Evolutionary conservation across 2,888 invertebrate species (phyloP).

Genomic region (Chrysomela aeneicollis): DNA sequence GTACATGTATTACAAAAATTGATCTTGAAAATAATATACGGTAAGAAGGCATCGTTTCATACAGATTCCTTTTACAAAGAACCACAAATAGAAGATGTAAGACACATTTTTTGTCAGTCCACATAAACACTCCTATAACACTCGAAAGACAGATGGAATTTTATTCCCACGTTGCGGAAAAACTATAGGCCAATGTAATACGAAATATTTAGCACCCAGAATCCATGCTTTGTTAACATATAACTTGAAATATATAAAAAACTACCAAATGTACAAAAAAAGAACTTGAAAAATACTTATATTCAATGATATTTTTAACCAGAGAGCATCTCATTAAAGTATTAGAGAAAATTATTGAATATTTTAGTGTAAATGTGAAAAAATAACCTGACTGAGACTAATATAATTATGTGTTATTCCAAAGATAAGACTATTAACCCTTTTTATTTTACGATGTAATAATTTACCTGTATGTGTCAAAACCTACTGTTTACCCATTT

Average conservation of each 20-base stretch:
- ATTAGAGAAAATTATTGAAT: too few species aligned
- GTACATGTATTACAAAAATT: background rate
- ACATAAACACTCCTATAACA: background rate
- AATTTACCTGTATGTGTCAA: too few species aligned
- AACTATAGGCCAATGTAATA: background rate
- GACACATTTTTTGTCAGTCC: background rate
- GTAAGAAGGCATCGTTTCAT: background rate
- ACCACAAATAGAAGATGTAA: background rate
- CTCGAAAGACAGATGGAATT: background rate
- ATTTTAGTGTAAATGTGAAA: too few species aligned
- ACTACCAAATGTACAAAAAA: background rate
- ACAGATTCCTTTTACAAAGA: background rate
- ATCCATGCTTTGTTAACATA: conserved; percentile 1
- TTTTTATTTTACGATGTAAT: too few species aligned
- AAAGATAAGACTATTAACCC: too few species aligned
- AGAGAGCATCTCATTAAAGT: too few species aligned
- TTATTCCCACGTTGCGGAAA: conserved; percentile 1
- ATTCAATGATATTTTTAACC: background rate
- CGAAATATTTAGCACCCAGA: background rate
- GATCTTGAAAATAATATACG: background rate
- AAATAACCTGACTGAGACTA: too few species aligned
- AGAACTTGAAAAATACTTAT: background rate
- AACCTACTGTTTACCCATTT: too few species aligned
- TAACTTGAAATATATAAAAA: background rate
- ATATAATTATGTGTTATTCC: too few species aligned